Conservation (phyloP, 2,797 vertebrate genomes). For the Oreonectes daqikongensis region DNA sequence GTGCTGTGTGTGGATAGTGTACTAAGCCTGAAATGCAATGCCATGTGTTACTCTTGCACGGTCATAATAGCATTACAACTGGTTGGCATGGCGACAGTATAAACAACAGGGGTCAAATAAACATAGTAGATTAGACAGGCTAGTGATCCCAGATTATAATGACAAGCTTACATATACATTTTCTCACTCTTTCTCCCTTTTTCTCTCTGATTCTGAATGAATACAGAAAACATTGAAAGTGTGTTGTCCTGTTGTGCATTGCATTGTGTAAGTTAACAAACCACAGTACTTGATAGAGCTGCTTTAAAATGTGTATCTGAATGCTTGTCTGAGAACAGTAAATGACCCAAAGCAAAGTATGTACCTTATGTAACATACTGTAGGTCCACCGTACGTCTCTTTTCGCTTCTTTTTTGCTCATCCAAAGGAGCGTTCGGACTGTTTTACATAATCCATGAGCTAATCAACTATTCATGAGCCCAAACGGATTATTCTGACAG, state of each 20-base stretch:
- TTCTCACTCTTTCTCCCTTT: not conserved
- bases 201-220: too few relatives aligned
- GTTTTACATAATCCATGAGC: constrained; percentile 12
- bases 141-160: constrained; percentile 47
- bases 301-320: not conserved
- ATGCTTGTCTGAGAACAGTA: not conserved
- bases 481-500: not conserved
- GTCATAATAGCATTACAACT: constrained; percentile 29
- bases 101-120: constrained; percentile 32
- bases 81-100: constrained; percentile 26
- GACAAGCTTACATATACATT: constrained; percentile 17
- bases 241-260: not conserved
- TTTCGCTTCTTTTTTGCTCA: not conserved
- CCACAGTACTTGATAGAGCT: not conserved
- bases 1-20: not conserved
- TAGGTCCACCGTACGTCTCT: not conserved
- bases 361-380: not conserved
- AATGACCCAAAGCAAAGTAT: not conserved
- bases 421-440: not conserved
- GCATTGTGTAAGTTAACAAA: not conserved
- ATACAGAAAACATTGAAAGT: not conserved
- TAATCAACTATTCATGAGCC: not conserved
- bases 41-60: not conserved
- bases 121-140: constrained; percentile 42
- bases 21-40: not conserved